Percentiles rank a stretch among this genome's conserved stretches.
Conservation (phyloP, 2,113 vertebrate species). For the Oenanthe melanoleuca region DNA sequence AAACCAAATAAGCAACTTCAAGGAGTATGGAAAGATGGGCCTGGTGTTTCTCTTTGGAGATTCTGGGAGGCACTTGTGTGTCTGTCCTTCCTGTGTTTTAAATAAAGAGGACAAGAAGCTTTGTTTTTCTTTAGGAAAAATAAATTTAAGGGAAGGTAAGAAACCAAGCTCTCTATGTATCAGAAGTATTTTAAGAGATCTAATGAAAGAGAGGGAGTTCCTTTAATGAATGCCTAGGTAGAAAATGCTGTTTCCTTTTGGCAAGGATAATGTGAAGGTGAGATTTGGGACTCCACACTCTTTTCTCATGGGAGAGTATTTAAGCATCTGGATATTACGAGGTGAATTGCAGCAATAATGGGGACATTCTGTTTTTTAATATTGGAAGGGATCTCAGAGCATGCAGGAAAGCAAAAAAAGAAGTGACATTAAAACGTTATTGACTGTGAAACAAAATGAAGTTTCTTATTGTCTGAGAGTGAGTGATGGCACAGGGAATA, state of each 20-base stretch:
- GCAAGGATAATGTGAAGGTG: conserved; percentile 34
- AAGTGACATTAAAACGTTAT: conserved; percentile 41
- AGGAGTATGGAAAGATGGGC: not conserved
- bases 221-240: not conserved
- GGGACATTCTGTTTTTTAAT: conserved; percentile 10
- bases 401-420: not conserved
- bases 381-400: not conserved
- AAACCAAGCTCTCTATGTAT: not conserved
- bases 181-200: not conserved
- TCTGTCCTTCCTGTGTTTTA: not conserved
- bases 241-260: not conserved
- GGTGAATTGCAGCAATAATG: conserved; percentile 32
- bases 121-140: not conserved
- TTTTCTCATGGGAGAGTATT: not conserved
- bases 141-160: not conserved
- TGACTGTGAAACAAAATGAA: conserved; percentile 53
- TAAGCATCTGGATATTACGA: not conserved
- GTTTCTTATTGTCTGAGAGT: conserved; percentile 44
- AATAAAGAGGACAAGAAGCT: not conserved
- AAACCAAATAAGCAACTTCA: not conserved
- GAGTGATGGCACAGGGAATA: conserved; percentile 17
- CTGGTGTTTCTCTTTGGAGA: not conserved
- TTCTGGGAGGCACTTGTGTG: not conserved
- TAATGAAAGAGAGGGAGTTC: conserved; percentile 7
- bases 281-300: not conserved